Percentiles rank a stretch among this genome's conserved stretches.
phyloP scores from a whole-genome alignment of 2,888 invertebrate species.

The Adela reaumurella region DNA sequence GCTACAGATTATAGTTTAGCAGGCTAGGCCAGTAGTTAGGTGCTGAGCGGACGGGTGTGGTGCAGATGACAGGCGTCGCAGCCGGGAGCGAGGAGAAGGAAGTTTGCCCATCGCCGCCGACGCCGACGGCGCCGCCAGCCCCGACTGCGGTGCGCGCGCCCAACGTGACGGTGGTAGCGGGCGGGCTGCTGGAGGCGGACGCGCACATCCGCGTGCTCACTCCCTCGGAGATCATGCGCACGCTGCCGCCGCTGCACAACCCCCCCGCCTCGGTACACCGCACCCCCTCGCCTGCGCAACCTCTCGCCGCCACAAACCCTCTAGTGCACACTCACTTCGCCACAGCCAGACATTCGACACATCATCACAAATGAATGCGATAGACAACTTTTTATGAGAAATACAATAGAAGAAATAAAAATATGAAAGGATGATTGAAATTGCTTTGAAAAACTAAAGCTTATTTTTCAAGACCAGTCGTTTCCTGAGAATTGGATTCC shows the following conservation, averaged over 20 bases:
- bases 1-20: too few species aligned
- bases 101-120: constrained; percentile 11
- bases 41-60: neutral
- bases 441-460: too few species aligned
- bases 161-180: constrained; percentile 66
- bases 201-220: constrained; percentile 86
- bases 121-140: constrained; percentile 17
- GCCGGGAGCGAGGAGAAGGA: constrained; percentile 7
- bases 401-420: too few species aligned
- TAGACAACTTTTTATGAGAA: too few species aligned
- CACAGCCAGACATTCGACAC: neutral
- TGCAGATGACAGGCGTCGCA: neutral
- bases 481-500: too few species aligned
- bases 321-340: constrained; percentile 7
- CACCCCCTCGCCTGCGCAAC: constrained; percentile 15
- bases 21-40: too few species aligned
- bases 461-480: too few species aligned
- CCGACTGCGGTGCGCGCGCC: constrained; percentile 56
- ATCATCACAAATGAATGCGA: too few species aligned
- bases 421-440: too few species aligned
- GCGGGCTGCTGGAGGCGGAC: constrained; percentile 60
- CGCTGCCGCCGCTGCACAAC: constrained; percentile 74
- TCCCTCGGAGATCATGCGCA: constrained; percentile 88
- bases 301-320: constrained; percentile 14
- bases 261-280: constrained; percentile 4